These are phyloP conservation scores for Tamandua tetradactyla DNA, from an alignment of 2,797 vertebrate genomes.

Conservation along the genomic window DNA sequence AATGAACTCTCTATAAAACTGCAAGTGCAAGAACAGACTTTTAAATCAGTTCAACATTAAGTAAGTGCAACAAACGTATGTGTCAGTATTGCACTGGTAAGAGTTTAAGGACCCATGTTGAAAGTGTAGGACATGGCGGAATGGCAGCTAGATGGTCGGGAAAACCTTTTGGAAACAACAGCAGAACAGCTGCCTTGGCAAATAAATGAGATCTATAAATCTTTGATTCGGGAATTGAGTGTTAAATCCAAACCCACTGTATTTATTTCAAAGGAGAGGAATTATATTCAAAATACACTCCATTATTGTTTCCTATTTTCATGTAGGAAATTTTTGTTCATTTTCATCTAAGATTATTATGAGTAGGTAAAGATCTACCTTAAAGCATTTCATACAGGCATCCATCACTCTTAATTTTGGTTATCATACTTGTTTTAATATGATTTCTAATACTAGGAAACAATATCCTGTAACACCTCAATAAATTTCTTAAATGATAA, in stretches of 20 bases:
- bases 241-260: neutral
- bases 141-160: rapidly evolving
- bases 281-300: neutral
- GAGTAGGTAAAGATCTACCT: neutral
- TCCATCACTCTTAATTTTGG: neutral
- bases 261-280: neutral
- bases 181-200: neutral
- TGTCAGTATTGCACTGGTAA: neutral
- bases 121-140: neutral
- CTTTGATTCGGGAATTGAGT: neutral
- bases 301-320: neutral
- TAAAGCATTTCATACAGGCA: neutral
- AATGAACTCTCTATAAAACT: conserved; percentile 29
- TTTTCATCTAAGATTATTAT: neutral
- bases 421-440: neutral
- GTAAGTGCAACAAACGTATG: neutral
- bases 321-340: neutral
- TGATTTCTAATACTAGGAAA: neutral
- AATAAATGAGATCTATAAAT: neutral
- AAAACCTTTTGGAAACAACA: neutral
- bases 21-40: neutral
- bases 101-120: neutral
- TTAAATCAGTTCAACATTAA: conserved; percentile 7
- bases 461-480: neutral
- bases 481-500: neutral